These are phyloP conservation scores for Antennarius maculatus DNA, from an alignment of 2,797 vertebrate species.

Conservation along the genomic window DNA sequence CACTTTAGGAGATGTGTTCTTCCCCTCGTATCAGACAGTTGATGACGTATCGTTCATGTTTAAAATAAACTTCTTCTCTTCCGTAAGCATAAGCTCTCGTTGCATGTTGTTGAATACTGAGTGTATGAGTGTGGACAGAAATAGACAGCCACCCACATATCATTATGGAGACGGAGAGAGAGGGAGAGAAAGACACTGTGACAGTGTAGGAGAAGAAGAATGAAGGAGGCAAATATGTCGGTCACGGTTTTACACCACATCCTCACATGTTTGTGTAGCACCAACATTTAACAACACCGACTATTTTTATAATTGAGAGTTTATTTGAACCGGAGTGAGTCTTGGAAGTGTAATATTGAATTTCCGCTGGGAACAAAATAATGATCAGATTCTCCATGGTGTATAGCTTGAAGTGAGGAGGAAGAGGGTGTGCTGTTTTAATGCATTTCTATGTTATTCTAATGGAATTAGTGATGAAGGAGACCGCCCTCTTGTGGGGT, in stretches of 20 bases:
- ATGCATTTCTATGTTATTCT: conserved; percentile 25
- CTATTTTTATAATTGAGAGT: conserved; percentile 2
- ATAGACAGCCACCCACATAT: conserved; percentile 85
- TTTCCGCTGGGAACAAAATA: conserved; percentile 44
- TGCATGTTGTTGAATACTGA: conserved; percentile 64
- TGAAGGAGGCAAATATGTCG: conserved; percentile 62
- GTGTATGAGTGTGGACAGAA: conserved; percentile 79
- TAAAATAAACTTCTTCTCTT: conserved; percentile 70
- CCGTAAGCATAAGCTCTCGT: conserved; percentile 58
- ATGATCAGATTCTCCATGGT: conserved; percentile 42
- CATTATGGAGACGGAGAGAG: conserved; percentile 79
- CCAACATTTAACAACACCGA: conserved; percentile 6
- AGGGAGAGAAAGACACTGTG: conserved; percentile 66
- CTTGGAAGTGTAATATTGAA: neutral
- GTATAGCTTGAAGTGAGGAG: conserved; percentile 56
- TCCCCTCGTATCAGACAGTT: conserved; percentile 63
- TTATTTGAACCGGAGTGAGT: conserved; percentile 11
- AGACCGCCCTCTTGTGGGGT: conserved; percentile 71
- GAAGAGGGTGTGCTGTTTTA: conserved; percentile 54
- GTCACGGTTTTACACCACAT: conserved; percentile 55
- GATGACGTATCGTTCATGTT: conserved; percentile 61
- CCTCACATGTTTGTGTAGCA: conserved; percentile 24
- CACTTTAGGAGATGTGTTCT: conserved; percentile 46
- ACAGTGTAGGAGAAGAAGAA: conserved; percentile 70
- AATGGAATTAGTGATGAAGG: conserved; percentile 50